Base-by-base conservation (phyloP, 2,113 vertebrate species). In the Lepisosteus osseus region DNA sequence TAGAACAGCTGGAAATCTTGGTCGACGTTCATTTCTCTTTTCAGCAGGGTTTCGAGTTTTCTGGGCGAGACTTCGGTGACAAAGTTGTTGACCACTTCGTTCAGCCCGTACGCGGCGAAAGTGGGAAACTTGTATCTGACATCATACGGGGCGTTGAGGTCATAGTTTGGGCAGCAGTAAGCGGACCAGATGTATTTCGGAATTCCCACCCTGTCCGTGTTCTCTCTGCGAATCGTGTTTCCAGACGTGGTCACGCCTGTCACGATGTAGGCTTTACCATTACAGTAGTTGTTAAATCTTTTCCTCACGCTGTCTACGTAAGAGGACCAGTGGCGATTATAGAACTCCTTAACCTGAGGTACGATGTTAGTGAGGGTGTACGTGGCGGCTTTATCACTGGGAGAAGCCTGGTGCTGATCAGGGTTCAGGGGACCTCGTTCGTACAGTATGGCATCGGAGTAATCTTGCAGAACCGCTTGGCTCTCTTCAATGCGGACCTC, bases 311-410 rank as follows among this genome's bases (percentile, higher is more conserved):
- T 41, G 13, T 69, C 41, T 41, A 69, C 6, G 40, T 43, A 59
- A 13, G 54, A 14, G 29, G 29, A 15, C 68, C 68, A 69, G 40
- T 68, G 66, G 2, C 9, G 11, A 7, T 17, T 45, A 29, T 63
- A 63, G 61, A 63, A 63, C 3, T 63, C 61, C 61, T 63, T 63
- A 8, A 17, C 7, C 15, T 68, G 67, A 3, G 68, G 68, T 3
- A 69, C 68, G 12, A 59, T 15, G 68, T 69, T 69, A 55, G 68
- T 69, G 54, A 69, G 68, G 54, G 68, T 69, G 68, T 69, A 69
- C n/a, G 67, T 69, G 40, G 68, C 55, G 55, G 56, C 68, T n/a
- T 69, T 69, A 55, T 69, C 68, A 1, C 12, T 41, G 6, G 68
- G 68, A 41, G 5, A 12, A 7, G 41, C 41, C 55, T 69, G 55